A percentile compares a stretch with the other conserved stretches of the same genome.
Evolutionary conservation across 1,140 invertebrate species (phyloP).

Genomic region (Solenopsis invicta): DNA sequence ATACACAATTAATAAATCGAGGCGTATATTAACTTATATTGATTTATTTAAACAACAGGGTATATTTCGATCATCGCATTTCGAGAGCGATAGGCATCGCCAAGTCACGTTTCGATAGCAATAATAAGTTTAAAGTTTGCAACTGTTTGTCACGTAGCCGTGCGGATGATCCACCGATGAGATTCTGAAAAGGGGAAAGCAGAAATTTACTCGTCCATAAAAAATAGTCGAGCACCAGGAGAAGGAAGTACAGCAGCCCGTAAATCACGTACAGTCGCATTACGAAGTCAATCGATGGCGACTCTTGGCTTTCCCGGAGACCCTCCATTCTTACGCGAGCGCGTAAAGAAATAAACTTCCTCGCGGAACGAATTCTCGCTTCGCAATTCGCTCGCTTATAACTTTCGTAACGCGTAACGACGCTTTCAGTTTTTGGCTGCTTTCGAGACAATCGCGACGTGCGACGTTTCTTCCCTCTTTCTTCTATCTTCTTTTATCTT

Average conservation of each 20-base stretch:
- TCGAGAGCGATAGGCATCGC: background rate
- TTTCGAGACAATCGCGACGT: conserved; percentile 8
- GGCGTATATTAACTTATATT: background rate
- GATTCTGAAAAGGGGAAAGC: background rate
- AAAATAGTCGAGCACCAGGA: conserved; percentile 78
- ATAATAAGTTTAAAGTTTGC: background rate
- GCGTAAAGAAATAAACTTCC: conserved; percentile 57
- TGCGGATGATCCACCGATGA: background rate
- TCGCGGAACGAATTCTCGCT: conserved; percentile 18
- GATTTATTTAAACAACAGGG: conserved; percentile 9
- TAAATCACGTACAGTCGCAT: conserved; percentile 74
- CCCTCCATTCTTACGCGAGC: conserved; percentile 51
- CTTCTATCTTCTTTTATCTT: background rate
- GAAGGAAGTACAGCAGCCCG: conserved; percentile 66
- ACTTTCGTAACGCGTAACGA: conserved; percentile 8
- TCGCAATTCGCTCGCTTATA: conserved; percentile 32
- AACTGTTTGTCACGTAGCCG: background rate
- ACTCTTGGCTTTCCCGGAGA: conserved; percentile 17
- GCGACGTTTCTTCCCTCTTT: background rate
- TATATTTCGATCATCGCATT: background rate
- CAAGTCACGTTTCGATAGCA: background rate
- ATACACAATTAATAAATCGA: background rate
- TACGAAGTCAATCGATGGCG: conserved; percentile 66
- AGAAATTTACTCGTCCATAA: conserved; percentile 74
- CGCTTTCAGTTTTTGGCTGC: conserved; percentile 3